A percentile compares a stretch with the other conserved stretches of the same genome.
Evolutionary conservation across 1,140 invertebrate species (phyloP).

Genomic region (Diachasmimorpha longicaudata): DNA sequence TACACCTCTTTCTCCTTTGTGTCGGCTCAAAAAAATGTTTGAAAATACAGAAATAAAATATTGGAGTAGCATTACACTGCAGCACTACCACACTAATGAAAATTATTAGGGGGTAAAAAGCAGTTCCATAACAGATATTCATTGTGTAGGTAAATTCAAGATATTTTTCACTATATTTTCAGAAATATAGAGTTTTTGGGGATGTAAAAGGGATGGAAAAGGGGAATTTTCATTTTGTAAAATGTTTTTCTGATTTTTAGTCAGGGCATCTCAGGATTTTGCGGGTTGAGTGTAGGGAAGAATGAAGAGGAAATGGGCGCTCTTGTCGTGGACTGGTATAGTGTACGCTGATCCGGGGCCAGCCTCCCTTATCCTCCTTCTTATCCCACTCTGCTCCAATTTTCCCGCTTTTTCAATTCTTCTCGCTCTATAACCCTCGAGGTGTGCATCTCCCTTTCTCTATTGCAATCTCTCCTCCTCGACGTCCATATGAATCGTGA

Average conservation of each 20-base stretch:
- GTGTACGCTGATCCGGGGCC: neutral
- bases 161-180: too few species aligned
- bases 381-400: neutral
- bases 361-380: neutral
- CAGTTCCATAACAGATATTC: too few species aligned
- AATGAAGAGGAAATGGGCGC: neutral
- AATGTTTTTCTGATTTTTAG: neutral
- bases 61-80: neutral
- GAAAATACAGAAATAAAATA: neutral
- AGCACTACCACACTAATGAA: neutral
- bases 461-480: too few species aligned
- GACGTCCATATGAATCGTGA: too few species aligned
- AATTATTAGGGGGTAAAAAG: neutral
- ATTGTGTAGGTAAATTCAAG: too few species aligned
- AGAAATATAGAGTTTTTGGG: too few species aligned
- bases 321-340: neutral
- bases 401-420: slow-evolving; percentile 22
- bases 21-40: neutral
- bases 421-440: slow-evolving; percentile 23
- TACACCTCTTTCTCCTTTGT: neutral
- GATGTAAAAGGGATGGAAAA: too few species aligned
- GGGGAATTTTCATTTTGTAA: neutral
- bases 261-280: too few species aligned
- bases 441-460: neutral
- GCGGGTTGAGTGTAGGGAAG: neutral